A percentile compares a stretch with the other conserved stretches of the same genome.
phyloP scores from a whole-genome alignment of 2,888 invertebrate genomes.

The Lithophane ornitopus region DNA sequence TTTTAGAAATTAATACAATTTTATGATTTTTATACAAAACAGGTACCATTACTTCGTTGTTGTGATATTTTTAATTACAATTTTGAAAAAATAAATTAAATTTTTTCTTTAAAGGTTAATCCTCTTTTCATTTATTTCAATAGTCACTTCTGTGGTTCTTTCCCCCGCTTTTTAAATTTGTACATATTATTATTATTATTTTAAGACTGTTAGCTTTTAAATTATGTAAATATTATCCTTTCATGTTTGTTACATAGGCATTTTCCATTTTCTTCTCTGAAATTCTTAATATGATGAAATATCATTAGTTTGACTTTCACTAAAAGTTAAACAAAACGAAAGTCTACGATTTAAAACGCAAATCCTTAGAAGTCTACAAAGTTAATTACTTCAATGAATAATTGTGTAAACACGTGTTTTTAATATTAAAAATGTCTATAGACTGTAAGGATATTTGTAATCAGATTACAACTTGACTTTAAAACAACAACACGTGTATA shows the following conservation, averaged over 20 bases:
- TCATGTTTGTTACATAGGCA: too few species aligned
- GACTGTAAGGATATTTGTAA: conserved; percentile 26
- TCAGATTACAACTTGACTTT: conserved; percentile 33
- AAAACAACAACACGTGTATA: conserved; percentile 52
- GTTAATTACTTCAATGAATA: conserved; percentile 4
- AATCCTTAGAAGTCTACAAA: neutral
- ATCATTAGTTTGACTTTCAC: neutral
- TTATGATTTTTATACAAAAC: neutral
- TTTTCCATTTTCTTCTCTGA: neutral
- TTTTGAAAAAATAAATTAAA: accelerated
- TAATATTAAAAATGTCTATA: conserved; percentile 23
- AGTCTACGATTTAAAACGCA: neutral
- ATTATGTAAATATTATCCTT: too few species aligned
- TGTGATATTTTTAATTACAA: neutral
- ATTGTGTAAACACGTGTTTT: conserved; percentile 20
- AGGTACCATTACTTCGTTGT: neutral
- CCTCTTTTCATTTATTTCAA: neutral
- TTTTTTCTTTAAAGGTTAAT: neutral
- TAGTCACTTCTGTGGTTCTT: neutral
- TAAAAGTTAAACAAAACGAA: neutral
- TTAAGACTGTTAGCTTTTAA: too few species aligned
- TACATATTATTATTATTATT: too few species aligned
- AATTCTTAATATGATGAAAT: neutral
- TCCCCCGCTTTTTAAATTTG: too few species aligned
- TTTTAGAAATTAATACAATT: neutral